These are phyloP conservation scores for Camponotus floridanus DNA, from an alignment of 1,140 invertebrate species.

Conservation along the genomic window DNA sequence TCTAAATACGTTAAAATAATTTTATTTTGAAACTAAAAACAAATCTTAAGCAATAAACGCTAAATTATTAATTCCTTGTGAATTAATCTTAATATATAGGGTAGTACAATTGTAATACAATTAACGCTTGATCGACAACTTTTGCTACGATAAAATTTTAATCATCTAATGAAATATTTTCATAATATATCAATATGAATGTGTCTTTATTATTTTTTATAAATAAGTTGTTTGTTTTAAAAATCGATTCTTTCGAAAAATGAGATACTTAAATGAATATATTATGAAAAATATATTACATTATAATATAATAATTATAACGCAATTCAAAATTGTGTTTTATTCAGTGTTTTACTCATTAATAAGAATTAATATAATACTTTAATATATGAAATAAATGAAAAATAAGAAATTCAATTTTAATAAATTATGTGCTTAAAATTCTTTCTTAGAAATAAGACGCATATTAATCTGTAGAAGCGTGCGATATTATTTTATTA, in stretches of 20 bases:
- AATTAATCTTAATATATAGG: constrained; percentile 1
- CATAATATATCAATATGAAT: neutral
- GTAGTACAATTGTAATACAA: neutral
- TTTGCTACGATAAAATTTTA: neutral
- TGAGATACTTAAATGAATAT: neutral
- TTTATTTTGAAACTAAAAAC: neutral
- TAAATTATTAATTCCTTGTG: neutral
- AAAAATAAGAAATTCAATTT: neutral
- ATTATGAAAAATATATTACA: neutral
- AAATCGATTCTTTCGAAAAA: neutral
- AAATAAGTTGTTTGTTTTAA: neutral
- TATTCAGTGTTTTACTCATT: neutral
- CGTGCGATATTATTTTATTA: neutral
- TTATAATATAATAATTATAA: neutral
- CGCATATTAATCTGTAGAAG: no score
- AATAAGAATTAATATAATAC: neutral
- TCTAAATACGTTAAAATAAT: neutral
- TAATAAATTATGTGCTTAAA: neutral
- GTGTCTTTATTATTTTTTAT: no score
- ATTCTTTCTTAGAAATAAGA: neutral
- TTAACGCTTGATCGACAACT: no score
- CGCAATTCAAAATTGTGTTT: neutral
- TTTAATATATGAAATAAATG: neutral
- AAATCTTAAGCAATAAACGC: neutral
- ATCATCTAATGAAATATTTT: neutral